Evolutionary conservation across 2,888 invertebrate species (phyloP).

Genomic region (Agrotis clavis): DNA sequence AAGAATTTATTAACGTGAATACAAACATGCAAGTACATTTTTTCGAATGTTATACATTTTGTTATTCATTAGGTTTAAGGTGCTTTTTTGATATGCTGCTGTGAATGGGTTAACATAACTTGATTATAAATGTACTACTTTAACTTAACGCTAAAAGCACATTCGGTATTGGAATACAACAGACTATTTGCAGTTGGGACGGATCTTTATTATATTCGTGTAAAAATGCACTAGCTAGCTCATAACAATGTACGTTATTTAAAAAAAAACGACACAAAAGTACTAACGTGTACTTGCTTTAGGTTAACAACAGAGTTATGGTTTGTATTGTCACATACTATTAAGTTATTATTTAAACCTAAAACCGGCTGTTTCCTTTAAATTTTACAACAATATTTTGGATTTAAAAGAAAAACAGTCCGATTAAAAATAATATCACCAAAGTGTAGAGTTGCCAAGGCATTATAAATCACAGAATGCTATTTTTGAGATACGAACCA

Average conservation of each 20-base stretch:
- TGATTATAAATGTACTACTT: slow-evolving; percentile 71
- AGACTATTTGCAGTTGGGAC: slow-evolving; percentile 76
- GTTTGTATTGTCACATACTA: slow-evolving; percentile 58
- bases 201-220: slow-evolving; percentile 69
- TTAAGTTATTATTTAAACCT: slow-evolving; percentile 64
- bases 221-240: slow-evolving; percentile 74
- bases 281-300: slow-evolving; percentile 47
- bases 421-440: slow-evolving; percentile 78
- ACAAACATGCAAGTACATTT: slow-evolving; percentile 90
- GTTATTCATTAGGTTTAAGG: slow-evolving; percentile 75
- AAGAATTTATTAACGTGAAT: slow-evolving; percentile 86
- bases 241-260: slow-evolving; percentile 45
- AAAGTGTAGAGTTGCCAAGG: slow-evolving; percentile 81
- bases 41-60: slow-evolving; percentile 79
- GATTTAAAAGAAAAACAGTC: slow-evolving; percentile 73
- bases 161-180: slow-evolving; percentile 67
- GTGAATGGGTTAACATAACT: slow-evolving; percentile 83
- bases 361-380: slow-evolving; percentile 70
- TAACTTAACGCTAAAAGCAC: slow-evolving; percentile 74
- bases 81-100: slow-evolving; percentile 83
- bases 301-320: slow-evolving; percentile 67
- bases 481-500: slow-evolving; percentile 74
- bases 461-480: slow-evolving; percentile 86
- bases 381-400: slow-evolving; percentile 63
- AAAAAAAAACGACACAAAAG: slow-evolving; percentile 57